phyloP scores from a whole-genome alignment of 2,797 vertebrate genomes.

The Harpagifer antarcticus region DNA sequence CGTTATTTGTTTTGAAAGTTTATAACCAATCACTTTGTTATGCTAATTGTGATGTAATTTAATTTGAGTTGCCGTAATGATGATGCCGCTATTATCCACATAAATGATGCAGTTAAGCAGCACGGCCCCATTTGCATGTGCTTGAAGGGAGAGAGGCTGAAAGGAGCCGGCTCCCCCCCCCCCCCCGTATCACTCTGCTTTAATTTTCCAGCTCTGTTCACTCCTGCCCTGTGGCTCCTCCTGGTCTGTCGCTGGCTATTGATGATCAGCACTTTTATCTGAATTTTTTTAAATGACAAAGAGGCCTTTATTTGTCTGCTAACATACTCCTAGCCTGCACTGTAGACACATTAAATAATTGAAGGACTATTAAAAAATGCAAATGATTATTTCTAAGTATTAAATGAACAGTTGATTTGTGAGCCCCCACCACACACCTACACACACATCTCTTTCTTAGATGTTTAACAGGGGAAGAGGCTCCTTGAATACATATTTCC shows the following conservation, averaged over 20 bases:
- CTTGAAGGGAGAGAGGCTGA: slow-evolving; percentile 95
- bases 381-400: slow-evolving; percentile 70
- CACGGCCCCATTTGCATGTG: slow-evolving; percentile 99
- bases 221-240: slow-evolving; percentile 96
- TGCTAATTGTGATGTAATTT: slow-evolving; percentile 99
- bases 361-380: slow-evolving; percentile 81
- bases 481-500: slow-evolving; percentile 74
- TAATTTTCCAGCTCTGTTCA: slow-evolving; percentile 98
- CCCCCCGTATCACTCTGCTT: slow-evolving; percentile 94
- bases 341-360: slow-evolving; percentile 90
- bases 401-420: slow-evolving; percentile 79
- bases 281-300: slow-evolving; percentile 89
- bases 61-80: slow-evolving; percentile 99
- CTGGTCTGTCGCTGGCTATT: slow-evolving; percentile 92
- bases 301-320: slow-evolving; percentile 78
- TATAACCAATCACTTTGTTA: slow-evolving; percentile 99
- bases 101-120: slow-evolving; percentile 99
- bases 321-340: slow-evolving; percentile 88
- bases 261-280: slow-evolving; percentile 97
- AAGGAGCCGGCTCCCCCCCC: slow-evolving; percentile 79
- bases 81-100: slow-evolving; percentile 99
- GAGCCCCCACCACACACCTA: slow-evolving; percentile 34
- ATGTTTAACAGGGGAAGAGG: slow-evolving; percentile 19
- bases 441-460: slow-evolving; percentile 38
- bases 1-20: slow-evolving; percentile 99